Evolutionary conservation across 2,888 invertebrate species (phyloP).

Genomic region (Microdon myrmicae): DNA sequence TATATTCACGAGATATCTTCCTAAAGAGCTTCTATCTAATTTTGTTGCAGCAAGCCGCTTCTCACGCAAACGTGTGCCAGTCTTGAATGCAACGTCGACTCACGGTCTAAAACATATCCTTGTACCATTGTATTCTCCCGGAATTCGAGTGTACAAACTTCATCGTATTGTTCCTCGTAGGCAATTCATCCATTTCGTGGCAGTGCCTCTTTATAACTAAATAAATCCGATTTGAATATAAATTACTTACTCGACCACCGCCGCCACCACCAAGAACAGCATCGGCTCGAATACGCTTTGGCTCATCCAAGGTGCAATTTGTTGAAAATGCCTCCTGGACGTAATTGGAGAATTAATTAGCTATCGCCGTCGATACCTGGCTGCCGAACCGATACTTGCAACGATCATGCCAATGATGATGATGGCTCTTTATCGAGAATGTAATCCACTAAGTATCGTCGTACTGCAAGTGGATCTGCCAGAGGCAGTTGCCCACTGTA

Average conservation of each 20-base stretch:
- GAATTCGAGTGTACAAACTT: slow-evolving; percentile 35
- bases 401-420: slow-evolving; percentile 49
- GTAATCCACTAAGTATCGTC: slow-evolving; percentile 49
- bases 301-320: slow-evolving; percentile 31
- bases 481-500: slow-evolving; percentile 10
- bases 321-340: slow-evolving; percentile 49
- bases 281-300: not conserved
- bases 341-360: slow-evolving; percentile 53
- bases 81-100: too few species aligned
- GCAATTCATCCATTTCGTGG: slow-evolving; percentile 53
- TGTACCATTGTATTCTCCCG: too few species aligned
- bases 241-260: slow-evolving; percentile 44
- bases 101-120: too few species aligned
- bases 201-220: slow-evolving; percentile 52
- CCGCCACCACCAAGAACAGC: slow-evolving; percentile 16
- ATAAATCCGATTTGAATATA: slow-evolving; percentile 52
- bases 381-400: slow-evolving; percentile 40
- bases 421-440: slow-evolving; percentile 51
- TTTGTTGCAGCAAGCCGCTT: too few species aligned
- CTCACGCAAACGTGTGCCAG: too few species aligned
- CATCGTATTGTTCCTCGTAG: slow-evolving; percentile 42
- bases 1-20: too few species aligned
- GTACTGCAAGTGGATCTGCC: slow-evolving; percentile 8
- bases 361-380: slow-evolving; percentile 47
- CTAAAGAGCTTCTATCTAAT: too few species aligned